phyloP scores from a whole-genome alignment of 1,140 invertebrate species.

The Eriocheir sinensis region DNA sequence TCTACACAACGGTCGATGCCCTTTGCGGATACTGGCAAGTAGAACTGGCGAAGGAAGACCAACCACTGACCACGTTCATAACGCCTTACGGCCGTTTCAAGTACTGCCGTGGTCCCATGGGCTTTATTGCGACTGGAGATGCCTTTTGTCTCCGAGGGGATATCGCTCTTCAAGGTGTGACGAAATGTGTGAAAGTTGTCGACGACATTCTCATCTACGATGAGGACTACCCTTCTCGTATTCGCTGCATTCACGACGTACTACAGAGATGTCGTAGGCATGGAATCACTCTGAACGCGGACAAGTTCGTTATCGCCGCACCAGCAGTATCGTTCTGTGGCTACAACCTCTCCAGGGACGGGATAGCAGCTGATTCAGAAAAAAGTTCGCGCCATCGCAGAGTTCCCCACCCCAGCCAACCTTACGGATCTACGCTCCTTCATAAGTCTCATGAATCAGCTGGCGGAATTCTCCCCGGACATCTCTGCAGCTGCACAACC shows the following conservation, averaged over 20 bases:
- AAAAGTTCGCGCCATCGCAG: not conserved
- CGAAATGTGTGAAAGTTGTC: not conserved
- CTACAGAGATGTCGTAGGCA: not conserved
- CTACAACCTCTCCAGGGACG: not conserved
- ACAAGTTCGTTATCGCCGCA: not conserved
- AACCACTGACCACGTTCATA: conserved; percentile 32
- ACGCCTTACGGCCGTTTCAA: conserved; percentile 35
- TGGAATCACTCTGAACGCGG: not conserved
- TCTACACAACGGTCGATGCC: conserved; percentile 37
- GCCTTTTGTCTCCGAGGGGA: not conserved
- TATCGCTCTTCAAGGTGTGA: not conserved
- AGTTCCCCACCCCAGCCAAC: not conserved
- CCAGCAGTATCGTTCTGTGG: not conserved
- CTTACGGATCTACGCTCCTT: not conserved
- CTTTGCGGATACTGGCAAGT: conserved; percentile 53
- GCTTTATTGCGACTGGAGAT: conserved; percentile 10
- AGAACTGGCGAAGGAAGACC: conserved; percentile 38
- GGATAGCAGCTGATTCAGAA: conserved; percentile 6
- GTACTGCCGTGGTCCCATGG: conserved; percentile 13
- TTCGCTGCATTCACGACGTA: not conserved
- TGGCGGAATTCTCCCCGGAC: conserved; percentile 29
- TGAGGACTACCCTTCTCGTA: not conserved
- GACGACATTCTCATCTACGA: not conserved
- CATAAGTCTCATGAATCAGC: not conserved
- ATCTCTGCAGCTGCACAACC: conserved; percentile 12